Conservation (phyloP, 1,140 invertebrate genomes). For the Helicoverpa armigera region DNA sequence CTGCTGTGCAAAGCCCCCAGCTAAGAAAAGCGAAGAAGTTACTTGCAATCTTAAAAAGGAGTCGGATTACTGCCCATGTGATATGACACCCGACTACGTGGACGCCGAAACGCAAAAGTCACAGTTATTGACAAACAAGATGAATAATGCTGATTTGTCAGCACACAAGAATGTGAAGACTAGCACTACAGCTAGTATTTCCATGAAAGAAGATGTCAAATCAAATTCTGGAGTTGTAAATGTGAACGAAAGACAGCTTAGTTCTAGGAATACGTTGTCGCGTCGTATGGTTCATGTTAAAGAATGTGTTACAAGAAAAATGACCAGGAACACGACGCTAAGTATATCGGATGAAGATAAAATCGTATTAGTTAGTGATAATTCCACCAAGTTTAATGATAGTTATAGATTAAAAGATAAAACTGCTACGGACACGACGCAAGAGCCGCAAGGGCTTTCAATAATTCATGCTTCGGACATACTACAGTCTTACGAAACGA, state of each 20-base stretch:
- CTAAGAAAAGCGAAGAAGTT: conserved; percentile 59
- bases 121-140: conserved; percentile 32
- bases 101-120: conserved; percentile 64
- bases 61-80: conserved; percentile 42
- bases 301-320: conserved; percentile 46
- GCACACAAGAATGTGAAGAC: conserved; percentile 17
- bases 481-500: conserved; percentile 73
- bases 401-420: background rate
- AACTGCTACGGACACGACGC: too few species aligned
- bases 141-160: conserved; percentile 47
- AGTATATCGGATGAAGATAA: conserved; percentile 60
- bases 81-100: conserved; percentile 51
- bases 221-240: background rate
- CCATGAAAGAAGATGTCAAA: background rate
- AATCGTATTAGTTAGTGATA: conserved; percentile 54
- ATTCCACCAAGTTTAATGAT: background rate
- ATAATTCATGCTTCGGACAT: conserved; percentile 52
- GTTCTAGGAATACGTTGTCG: background rate
- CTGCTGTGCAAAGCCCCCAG: conserved; percentile 54
- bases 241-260: background rate
- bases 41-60: conserved; percentile 57
- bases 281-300: background rate
- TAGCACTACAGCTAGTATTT: background rate
- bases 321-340: conserved; percentile 53
- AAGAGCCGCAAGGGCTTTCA: conserved; percentile 12